A percentile compares a stretch with the other conserved stretches of the same genome.
phyloP scores from a whole-genome alignment of 2,113 vertebrate genomes.

The Hippocampus mohnikei region DNA sequence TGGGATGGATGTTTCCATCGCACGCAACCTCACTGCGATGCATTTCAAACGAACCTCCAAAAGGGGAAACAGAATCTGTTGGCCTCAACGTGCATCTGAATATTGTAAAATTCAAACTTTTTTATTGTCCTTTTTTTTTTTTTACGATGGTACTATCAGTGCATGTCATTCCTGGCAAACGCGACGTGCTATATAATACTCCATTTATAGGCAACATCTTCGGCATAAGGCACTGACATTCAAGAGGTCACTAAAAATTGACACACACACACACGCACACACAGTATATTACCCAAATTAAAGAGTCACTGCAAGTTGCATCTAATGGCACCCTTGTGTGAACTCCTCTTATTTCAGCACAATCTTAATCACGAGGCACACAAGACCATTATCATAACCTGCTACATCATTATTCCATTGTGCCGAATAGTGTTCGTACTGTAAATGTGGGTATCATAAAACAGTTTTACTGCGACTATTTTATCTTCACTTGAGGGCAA shows the following conservation, averaged over 20 bases:
- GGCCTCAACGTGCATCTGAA: conserved; percentile 6
- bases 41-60: neutral
- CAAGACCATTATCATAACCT: conserved; percentile 3
- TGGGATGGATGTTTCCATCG: conserved; percentile 50
- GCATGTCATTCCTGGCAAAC: neutral
- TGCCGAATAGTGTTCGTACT: conserved; percentile 4
- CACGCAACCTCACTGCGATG: conserved; percentile 27
- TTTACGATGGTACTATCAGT: neutral
- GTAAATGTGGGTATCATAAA: conserved; percentile 4
- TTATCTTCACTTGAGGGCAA: conserved; percentile 1
- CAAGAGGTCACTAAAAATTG: neutral
- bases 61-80: neutral
- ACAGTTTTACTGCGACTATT: neutral
- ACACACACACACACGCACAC: too few species aligned
- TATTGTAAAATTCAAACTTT: neutral
- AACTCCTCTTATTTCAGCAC: neutral
- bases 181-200: neutral
- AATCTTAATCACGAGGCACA: conserved; percentile 1
- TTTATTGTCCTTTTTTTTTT: neutral
- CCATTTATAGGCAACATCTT: neutral
- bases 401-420: conserved; percentile 1
- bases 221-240: neutral
- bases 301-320: neutral
- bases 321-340: neutral
- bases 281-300: neutral